Conservation (phyloP, 2,113 vertebrate species). For the Neolamprologus modestus region DNA sequence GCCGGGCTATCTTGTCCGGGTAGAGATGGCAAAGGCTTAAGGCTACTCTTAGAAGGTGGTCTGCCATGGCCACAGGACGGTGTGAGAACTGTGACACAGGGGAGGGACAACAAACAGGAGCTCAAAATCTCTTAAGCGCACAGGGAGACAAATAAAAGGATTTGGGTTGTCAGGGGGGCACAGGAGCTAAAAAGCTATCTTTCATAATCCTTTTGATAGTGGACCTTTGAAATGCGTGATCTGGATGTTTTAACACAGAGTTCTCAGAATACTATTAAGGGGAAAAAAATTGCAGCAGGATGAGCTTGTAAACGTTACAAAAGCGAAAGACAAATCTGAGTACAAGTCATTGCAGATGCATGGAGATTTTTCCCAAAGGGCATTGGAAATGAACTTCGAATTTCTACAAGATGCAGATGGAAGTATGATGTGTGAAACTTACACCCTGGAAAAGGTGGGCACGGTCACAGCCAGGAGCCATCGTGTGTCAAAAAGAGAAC, state of each 20-base stretch:
- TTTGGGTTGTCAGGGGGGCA: conserved; percentile 67
- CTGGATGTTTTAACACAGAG: conserved; percentile 55
- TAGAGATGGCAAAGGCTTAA: conserved; percentile 70
- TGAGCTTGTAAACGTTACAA: conserved; percentile 26
- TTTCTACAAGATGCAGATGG: background rate
- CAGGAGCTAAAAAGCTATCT: conserved; percentile 77
- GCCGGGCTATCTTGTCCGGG: conserved; percentile 75
- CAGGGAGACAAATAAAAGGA: conserved; percentile 74
- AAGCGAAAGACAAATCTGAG: background rate
- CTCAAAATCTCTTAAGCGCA: conserved; percentile 78
- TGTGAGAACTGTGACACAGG: conserved; percentile 73
- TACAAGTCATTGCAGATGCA: background rate
- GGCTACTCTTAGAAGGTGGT: conserved; percentile 76
- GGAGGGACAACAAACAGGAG: conserved; percentile 77
- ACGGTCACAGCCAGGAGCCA: background rate
- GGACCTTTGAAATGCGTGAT: conserved; percentile 76
- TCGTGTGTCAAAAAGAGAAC: background rate
- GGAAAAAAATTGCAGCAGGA: background rate
- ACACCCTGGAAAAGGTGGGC: conserved; percentile 57
- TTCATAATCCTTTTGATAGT: conserved; percentile 78
- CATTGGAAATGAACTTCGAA: background rate
- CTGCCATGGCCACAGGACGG: conserved; percentile 59
- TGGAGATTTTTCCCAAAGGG: background rate
- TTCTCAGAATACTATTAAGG: conserved; percentile 43
- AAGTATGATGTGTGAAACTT: conserved; percentile 12